Conservation (phyloP, 2,113 vertebrate genomes). For the Diphyllodes magnificus region DNA sequence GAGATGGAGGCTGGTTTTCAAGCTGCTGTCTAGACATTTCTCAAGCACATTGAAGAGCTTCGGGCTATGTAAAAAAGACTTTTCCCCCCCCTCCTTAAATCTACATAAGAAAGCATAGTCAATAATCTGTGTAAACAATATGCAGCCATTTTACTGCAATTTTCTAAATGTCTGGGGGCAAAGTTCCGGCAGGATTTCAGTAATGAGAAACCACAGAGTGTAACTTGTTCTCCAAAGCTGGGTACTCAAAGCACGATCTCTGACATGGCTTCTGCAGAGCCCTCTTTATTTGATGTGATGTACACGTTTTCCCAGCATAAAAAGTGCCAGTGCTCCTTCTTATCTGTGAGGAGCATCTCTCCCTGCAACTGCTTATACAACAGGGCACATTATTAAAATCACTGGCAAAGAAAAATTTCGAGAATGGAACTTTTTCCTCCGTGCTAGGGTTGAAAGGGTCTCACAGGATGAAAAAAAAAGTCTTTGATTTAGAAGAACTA, state of each 20-base stretch:
- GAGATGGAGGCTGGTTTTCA: background rate
- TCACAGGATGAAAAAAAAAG: background rate
- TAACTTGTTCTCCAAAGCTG: background rate
- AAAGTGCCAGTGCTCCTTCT: background rate
- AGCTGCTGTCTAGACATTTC: constrained; percentile 19
- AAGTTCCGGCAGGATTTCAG: constrained; percentile 11
- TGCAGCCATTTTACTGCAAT: background rate
- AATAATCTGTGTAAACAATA: constrained; percentile 42
- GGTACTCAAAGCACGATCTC: background rate
- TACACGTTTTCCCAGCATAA: background rate
- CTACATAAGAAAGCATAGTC: background rate
- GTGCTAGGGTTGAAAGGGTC: background rate
- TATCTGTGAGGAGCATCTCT: background rate
- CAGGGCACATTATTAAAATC: background rate
- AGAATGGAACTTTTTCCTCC: background rate
- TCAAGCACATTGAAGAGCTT: background rate
- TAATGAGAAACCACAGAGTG: constrained; percentile 28
- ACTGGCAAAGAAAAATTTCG: background rate
- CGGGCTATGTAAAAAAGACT: background rate
- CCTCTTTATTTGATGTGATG: background rate
- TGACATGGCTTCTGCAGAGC: background rate
- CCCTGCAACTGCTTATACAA: background rate
- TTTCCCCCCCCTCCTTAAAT: background rate
- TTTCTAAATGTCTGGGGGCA: background rate
- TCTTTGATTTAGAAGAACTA: background rate